Base-by-base conservation (phyloP, 1,140 invertebrate species). In the Micrasema minimum region DNA sequence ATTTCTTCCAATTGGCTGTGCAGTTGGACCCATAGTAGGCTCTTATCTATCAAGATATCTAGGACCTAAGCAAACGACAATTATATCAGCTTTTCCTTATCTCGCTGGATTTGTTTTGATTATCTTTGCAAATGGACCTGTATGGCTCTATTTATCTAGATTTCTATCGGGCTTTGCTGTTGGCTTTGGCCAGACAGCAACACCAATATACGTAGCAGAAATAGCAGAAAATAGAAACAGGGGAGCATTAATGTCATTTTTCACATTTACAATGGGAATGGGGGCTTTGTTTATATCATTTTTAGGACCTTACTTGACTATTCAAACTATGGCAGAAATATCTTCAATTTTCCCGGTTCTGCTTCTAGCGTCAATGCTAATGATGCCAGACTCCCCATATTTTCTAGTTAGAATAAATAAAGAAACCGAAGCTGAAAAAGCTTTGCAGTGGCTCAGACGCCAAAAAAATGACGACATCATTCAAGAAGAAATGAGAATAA, bases 11-110 rank as follows among this genome's bases (percentile, higher is more conserved):
- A 75, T 75, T 35, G 74, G 74, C 55, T 69, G 70, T 46, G 74
- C 70, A 5, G 16, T 77, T 23, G 69, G 76, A 43, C 57, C 75
- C 38, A 43, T 77, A 14, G 12, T 75, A 1, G 77, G 77, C 18
- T 77, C 80, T 20, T 75, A 75, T 14, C 48, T 75, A 14, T 69
- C 78, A 1, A 77, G 80, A 71, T 77, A 71, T 59, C 66, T 80
- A 9, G 81, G 81, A 12, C 75, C 80, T 43, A 81, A 81, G 66
- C 78, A 75, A 26, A 69, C 80, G 0, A 77, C 81, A 1, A 23
- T 82, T 5, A 61, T 79, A 10, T 74, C 77, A 9, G 74, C 66
- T 5, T 35, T 78, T 31, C 80, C 80, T 7, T 76, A 77, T 12
- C 48, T 80, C 5, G 14, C 74, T 3, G 76, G 77, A 14, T 79